phyloP scores from a whole-genome alignment of 1,140 invertebrate species.

The Mercenaria mercenaria region DNA sequence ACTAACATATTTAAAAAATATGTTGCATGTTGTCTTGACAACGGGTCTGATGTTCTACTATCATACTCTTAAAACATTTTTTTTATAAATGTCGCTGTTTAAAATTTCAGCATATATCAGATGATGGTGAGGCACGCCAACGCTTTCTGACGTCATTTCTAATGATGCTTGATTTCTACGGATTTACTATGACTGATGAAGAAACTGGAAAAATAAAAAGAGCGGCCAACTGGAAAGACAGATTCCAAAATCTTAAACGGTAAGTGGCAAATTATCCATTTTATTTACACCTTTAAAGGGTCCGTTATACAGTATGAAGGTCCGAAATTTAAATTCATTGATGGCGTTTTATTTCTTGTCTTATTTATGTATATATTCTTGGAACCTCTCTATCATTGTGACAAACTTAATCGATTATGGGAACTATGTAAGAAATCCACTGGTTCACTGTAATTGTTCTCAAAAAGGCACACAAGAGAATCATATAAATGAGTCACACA shows the following conservation, averaged over 20 bases:
- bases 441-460: no score
- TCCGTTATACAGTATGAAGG: neutral
- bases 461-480: no score
- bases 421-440: no score
- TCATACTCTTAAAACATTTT: no score
- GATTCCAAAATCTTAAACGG: conserved; percentile 29
- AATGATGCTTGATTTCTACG: conserved; percentile 54
- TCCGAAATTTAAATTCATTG: neutral
- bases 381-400: neutral
- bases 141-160: conserved; percentile 12
- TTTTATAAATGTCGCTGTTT: no score
- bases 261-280: no score
- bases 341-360: neutral
- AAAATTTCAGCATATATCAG: conserved; percentile 36
- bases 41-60: no score
- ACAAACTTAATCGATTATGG: no score
- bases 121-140: neutral
- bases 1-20: no score
- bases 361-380: neutral
- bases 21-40: no score
- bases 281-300: neutral
- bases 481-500: no score
- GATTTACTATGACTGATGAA: neutral
- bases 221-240: neutral
- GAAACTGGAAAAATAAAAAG: conserved; percentile 34